Base-by-base conservation (phyloP, 2,888 invertebrate genomes). In the Entomobrya multifasciata region DNA sequence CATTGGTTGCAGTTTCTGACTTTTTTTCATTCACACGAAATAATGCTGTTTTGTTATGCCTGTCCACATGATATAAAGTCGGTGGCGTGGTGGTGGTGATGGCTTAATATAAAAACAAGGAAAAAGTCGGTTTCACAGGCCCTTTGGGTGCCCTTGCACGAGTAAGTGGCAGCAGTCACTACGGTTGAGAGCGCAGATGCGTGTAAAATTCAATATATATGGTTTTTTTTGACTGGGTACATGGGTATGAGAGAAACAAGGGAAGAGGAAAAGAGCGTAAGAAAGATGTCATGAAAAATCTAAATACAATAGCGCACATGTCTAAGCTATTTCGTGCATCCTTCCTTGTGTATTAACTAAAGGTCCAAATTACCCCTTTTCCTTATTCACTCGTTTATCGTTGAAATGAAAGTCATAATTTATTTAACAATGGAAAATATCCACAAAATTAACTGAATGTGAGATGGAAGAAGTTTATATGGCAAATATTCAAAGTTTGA, bases 111-210 rank as follows among this genome's bases (percentile, higher is more conserved):
- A 70, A n/a, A n/a, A n/a, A 85, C 55, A 25, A 47, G 41, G n/a
- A 22, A 70, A 27, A 67, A 72, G 30, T 74, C 49, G 55, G 20
- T 70, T 78, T 85, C 85, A 78, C 85, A 85, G 85, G 85, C 85
- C 85, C 85, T 85, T 84, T 85, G 85, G 85, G 85, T 85, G 85
- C 85, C 85, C 85, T 57, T 78, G 85, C 78, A 85, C 85, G 85
- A 85, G 65, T 60, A 76, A 77, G 52, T 57, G 60, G 60, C 49
- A 62, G 70, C 17, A 30, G 30, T 62, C 62, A 25, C 27, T 44
- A 36, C 62, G 25, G 47, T 83, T 65, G 49, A 76, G 76, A 84
- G 78, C 78, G 72, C 85, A 85, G 85, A 78, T 85, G 85, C 85
- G 72, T 85, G 85, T 85, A 78, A 85, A 85, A 85, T 85, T 55